Evolutionary conservation across 2,113 vertebrate species (phyloP).

Genomic region (Odocoileus virginianus): DNA sequence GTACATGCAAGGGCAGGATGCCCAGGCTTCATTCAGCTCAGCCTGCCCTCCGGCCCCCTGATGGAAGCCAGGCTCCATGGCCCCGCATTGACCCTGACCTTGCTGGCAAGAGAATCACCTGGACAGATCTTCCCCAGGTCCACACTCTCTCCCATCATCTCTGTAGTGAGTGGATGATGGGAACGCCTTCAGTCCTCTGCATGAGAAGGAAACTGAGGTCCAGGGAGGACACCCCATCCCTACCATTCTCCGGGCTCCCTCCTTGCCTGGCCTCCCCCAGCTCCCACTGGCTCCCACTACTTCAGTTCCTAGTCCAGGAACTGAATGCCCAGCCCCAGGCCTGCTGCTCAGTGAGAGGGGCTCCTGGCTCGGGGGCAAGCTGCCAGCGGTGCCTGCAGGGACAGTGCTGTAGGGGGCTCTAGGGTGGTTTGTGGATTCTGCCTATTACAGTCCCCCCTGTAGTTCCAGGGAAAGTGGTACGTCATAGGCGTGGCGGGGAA

Average conservation of each 20-base stretch:
- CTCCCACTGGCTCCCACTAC: no score
- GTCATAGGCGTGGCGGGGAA: slow-evolving; percentile 85
- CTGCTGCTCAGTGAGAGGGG: neutral
- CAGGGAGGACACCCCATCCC: neutral
- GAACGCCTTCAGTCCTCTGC: neutral
- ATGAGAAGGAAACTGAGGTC: neutral
- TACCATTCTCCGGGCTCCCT: neutral
- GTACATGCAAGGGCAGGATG: rapidly evolving
- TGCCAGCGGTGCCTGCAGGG: neutral
- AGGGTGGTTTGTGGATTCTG: neutral
- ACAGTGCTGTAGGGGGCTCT: neutral
- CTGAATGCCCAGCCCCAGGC: neutral
- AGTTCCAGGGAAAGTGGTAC: slow-evolving; percentile 91
- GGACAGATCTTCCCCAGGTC: neutral
- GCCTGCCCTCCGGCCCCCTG: neutral
- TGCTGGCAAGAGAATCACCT: neutral
- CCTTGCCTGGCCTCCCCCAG: neutral
- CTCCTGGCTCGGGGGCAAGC: neutral
- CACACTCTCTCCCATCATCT: neutral
- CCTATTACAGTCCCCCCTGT: neutral
- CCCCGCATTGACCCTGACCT: neutral
- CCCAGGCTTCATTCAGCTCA: neutral
- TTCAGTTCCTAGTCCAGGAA: neutral
- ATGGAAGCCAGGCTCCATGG: neutral
- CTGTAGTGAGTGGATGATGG: neutral